Evolutionary conservation across 1,140 invertebrate species (phyloP), one percentile per base, ranked within the genome.

Genomic region (Sitophilus oryzae): DNA sequence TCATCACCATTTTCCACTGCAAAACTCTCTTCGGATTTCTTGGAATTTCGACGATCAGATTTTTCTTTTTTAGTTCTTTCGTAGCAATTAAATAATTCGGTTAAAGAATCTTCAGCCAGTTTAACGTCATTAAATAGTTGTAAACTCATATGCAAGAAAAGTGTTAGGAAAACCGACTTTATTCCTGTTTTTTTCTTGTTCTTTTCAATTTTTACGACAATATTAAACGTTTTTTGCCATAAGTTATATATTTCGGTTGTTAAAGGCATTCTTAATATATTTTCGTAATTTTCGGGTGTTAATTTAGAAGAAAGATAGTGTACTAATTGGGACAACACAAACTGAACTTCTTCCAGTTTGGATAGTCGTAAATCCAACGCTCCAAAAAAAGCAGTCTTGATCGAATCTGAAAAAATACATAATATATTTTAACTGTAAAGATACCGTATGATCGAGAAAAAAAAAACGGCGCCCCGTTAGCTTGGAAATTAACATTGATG

Each of bases 101-200:
- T 75, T 25, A 88, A 78, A 1, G 82, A 79, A 60, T 80, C 78
- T 47, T 75, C 68, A 1, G 84, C 82, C 68, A 85, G 75, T 72
- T 84, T 79, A 4, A 79, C 71, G 60, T 88, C 82, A 16, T 78
- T 78, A 66, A 87, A 85, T 48, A 87, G 66, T 58, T 86, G 85
- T 14, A 88, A 66, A n/a, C 81, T 80, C 73, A 88, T 80, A 45
- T 85, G 80, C 46, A 86, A 71, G 46, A 84, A 77, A 56, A 88
- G 74, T 23, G 80, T 81, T 51, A 82, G 77, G 67, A 86, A 85
- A 30, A 81, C 79, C 18, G 75, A 63, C 43, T 53, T 66, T 40
- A 70, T 57, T 37, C 56, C 57, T 38, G 71, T 52, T 57, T 67
- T 67, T 52, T 61, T 69, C 62, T 62, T 63, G 58, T 69, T 59